phyloP scores from a whole-genome alignment of 2,888 invertebrate genomes.

The Leptodirus hochenwartii region DNA sequence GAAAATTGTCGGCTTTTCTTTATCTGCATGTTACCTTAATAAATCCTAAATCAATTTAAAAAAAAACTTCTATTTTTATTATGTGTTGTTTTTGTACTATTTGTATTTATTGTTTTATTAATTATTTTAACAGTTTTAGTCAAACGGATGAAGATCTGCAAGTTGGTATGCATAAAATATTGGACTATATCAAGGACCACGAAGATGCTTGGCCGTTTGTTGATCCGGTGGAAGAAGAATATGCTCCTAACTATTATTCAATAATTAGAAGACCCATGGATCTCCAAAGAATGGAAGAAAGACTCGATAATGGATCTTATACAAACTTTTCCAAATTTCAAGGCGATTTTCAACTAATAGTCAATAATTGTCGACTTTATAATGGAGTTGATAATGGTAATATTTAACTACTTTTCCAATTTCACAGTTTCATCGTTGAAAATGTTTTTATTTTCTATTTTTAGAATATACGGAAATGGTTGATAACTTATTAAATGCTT shows the following conservation, averaged over 20 bases:
- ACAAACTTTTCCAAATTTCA: constrained; percentile 63
- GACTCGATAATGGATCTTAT: constrained; percentile 66
- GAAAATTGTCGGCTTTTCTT: constrained; percentile 1
- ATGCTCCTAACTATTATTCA: constrained; percentile 71
- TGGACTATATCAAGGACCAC: constrained; percentile 73
- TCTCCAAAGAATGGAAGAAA: constrained; percentile 70
- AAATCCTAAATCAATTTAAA: too few species aligned
- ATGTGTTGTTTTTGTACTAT: too few species aligned
- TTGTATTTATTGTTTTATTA: constrained; percentile 8
- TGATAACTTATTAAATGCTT: constrained; percentile 61
- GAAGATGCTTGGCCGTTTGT: constrained; percentile 90
- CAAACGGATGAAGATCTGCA: constrained; percentile 71
- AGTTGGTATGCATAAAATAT: constrained; percentile 81
- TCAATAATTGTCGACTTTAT: constrained; percentile 81
- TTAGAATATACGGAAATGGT: constrained; percentile 81
- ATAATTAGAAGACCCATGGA: constrained; percentile 72
- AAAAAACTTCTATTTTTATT: too few species aligned
- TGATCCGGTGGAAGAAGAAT: constrained; percentile 83
- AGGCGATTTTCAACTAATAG: constrained; percentile 77
- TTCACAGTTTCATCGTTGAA: constrained; percentile 2
- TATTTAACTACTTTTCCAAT: constrained; percentile 11
- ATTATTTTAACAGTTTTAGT: constrained; percentile 40
- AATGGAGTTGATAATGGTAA: constrained; percentile 87
- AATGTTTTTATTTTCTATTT: constrained; percentile 1
- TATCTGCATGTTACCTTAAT: too few species aligned